These are phyloP conservation scores for Rattus rattus DNA, from an alignment of 2,113 vertebrate genomes.

Conservation along the genomic window DNA sequence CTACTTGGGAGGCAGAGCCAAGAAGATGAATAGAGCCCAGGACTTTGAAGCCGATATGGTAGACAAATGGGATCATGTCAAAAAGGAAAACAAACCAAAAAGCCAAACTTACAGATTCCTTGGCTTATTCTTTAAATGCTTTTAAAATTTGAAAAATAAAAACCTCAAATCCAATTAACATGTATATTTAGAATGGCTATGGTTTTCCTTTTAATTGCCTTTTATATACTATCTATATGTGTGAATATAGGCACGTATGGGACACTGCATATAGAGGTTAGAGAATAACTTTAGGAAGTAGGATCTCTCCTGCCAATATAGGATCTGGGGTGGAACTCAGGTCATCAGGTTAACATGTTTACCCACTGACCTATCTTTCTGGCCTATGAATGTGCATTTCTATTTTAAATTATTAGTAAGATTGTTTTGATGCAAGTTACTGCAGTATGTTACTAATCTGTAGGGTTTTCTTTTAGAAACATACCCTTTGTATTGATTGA, in stretches of 20 bases:
- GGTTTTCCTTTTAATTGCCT: background rate
- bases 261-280: background rate
- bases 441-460: background rate
- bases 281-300: background rate
- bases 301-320: background rate
- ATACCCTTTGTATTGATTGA: slow-evolving; percentile 38
- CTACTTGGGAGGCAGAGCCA: background rate
- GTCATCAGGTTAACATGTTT: background rate
- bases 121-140: slow-evolving; percentile 3
- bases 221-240: background rate
- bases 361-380: background rate
- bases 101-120: background rate
- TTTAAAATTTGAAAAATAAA: background rate
- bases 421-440: background rate
- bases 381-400: background rate
- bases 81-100: background rate
- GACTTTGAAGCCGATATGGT: background rate
- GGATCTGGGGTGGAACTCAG: background rate
- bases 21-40: background rate
- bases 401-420: slow-evolving; percentile 52
- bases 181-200: background rate
- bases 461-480: slow-evolving; percentile 41
- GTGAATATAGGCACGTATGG: background rate
- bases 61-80: background rate
- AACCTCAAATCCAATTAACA: background rate